phyloP scores from a whole-genome alignment of 2,797 vertebrate genomes.

The Sus cebifrons region DNA sequence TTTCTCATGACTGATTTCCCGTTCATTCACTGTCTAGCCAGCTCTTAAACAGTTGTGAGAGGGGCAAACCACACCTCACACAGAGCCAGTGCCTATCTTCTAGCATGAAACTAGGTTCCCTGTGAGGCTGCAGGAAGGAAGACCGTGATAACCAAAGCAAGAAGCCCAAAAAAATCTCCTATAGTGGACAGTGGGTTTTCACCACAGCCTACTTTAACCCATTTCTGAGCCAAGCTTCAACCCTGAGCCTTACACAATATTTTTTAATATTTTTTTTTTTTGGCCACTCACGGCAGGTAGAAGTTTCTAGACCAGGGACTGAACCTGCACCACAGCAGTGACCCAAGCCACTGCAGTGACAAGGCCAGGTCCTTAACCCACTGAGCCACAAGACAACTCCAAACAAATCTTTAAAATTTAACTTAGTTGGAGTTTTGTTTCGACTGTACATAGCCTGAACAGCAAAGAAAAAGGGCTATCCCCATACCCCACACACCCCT shows the following conservation, averaged over 20 bases:
- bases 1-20: constrained; percentile 11
- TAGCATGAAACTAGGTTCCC: constrained; percentile 40
- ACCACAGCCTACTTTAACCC: constrained; percentile 69
- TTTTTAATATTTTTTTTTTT: background rate
- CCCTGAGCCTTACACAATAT: constrained; percentile 83
- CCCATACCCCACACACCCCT: background rate
- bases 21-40: background rate
- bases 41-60: background rate
- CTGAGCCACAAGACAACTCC: too few species aligned
- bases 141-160: constrained; percentile 26
- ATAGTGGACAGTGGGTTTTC: constrained; percentile 41
- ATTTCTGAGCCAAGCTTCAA: constrained; percentile 84
- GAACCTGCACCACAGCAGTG: too few species aligned
- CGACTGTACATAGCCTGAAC: constrained; percentile 66
- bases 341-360: too few species aligned
- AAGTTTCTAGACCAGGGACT: too few species aligned
- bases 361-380: too few species aligned
- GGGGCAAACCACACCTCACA: background rate
- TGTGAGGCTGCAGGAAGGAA: background rate
- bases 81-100: background rate
- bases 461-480: constrained; percentile 80
- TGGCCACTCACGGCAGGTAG: too few species aligned
- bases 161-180: constrained; percentile 64
- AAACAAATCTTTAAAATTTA: constrained; percentile 19
- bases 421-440: background rate